Percentiles rank a stretch among this genome's conserved stretches.
phyloP scores from a whole-genome alignment of 2,888 invertebrate species.

The Chloroclystis v-ata region DNA sequence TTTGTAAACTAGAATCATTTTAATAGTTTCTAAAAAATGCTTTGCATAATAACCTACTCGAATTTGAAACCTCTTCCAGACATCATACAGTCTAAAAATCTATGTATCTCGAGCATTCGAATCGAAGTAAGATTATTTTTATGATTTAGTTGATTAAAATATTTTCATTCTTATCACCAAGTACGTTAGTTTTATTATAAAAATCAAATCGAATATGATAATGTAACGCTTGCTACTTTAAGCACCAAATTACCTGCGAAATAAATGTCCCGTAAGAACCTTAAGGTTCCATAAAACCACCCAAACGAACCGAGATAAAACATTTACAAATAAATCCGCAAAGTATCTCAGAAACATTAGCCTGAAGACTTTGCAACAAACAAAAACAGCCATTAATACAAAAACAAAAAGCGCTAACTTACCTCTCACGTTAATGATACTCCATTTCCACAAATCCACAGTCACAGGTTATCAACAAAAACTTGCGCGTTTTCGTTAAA shows the following conservation, averaged over 20 bases:
- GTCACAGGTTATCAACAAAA: constrained; percentile 45
- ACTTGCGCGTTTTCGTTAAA: constrained; percentile 34
- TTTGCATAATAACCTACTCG: too few relatives aligned
- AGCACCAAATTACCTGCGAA: neutral
- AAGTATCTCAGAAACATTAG: constrained; percentile 10
- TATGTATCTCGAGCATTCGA: too few relatives aligned
- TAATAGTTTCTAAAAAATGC: too few relatives aligned
- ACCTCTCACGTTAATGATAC: constrained; percentile 62
- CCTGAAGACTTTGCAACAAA: constrained; percentile 28
- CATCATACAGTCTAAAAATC: too few relatives aligned
- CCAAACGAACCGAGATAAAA: constrained; percentile 1
- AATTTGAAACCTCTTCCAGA: too few relatives aligned
- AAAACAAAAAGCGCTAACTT: constrained; percentile 45
- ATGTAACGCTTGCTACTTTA: too few relatives aligned
- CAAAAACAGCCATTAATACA: constrained; percentile 45
- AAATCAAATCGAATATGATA: too few relatives aligned
- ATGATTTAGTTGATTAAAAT: too few relatives aligned
- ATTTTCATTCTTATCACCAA: too few relatives aligned
- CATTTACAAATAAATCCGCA: constrained; percentile 7
- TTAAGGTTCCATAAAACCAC: neutral
- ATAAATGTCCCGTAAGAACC: neutral
- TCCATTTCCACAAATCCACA: constrained; percentile 55
- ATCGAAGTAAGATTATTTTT: too few relatives aligned
- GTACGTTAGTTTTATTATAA: too few relatives aligned
- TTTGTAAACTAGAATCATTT: too few relatives aligned